Conservation (phyloP, 30 jellyfish, hydroid and myxozoan species). For the Aurelia coerulea region DNA sequence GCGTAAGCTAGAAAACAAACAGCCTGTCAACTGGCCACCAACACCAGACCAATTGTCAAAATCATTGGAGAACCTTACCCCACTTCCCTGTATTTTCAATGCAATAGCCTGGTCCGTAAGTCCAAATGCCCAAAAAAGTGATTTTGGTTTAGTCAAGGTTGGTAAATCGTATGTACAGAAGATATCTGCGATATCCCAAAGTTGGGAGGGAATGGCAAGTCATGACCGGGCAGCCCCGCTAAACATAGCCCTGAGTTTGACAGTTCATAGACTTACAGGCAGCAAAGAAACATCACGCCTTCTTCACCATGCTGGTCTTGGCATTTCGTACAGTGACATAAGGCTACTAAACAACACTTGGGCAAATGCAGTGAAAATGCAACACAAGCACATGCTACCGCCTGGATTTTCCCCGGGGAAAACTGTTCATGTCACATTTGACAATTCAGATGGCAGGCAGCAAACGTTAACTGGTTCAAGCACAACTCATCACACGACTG, state of each 20-base stretch:
- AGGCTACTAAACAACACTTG: no score
- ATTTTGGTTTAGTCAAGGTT: slow-evolving; percentile 47
- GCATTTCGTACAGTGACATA: no score
- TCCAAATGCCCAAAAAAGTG: slow-evolving; percentile 21
- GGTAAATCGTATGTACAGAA: slow-evolving; percentile 48
- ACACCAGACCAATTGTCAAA: slow-evolving; percentile 41
- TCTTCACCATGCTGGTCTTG: no score
- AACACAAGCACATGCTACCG: no score
- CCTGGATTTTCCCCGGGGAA: no score
- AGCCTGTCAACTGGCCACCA: slow-evolving; percentile 42
- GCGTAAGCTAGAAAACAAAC: slow-evolving; percentile 56
- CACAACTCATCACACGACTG: slow-evolving; percentile 60
- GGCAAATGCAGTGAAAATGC: no score
- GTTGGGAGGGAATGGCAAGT: slow-evolving; percentile 49
- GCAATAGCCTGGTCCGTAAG: slow-evolving; percentile 56
- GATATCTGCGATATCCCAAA: slow-evolving; percentile 51
- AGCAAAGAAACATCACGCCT: slow-evolving; percentile 53
- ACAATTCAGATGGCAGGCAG: no score
- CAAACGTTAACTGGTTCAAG: no score
- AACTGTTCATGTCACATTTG: no score
- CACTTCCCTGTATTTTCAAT: slow-evolving; percentile 55
- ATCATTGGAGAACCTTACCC: slow-evolving; percentile 47
- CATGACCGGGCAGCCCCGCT: slow-evolving; percentile 43
- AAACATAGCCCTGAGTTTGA: slow-evolving; percentile 41
- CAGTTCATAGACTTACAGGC: slow-evolving; percentile 41